Evolutionary conservation across 2,888 invertebrate genomes (phyloP).

Genomic region (Apodemia zela): DNA sequence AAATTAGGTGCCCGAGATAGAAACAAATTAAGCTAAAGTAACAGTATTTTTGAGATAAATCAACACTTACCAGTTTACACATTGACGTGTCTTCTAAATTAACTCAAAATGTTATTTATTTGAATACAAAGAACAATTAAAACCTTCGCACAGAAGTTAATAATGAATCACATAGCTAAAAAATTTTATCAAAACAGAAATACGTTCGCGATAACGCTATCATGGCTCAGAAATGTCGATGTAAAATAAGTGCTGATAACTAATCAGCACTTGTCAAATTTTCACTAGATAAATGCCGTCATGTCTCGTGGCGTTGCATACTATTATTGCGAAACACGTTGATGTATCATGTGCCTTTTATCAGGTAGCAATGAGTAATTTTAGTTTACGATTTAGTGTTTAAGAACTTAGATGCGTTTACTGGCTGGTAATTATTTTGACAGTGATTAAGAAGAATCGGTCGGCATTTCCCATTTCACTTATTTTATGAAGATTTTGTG

Average conservation of each 20-base stretch:
- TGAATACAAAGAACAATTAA: neutral
- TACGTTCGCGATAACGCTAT: slow-evolving; percentile 25
- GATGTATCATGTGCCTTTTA: neutral
- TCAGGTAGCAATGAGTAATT: neutral
- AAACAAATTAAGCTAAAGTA: neutral
- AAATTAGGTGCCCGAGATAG: neutral
- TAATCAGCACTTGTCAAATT: slow-evolving; percentile 28
- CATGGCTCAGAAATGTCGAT: slow-evolving; percentile 38
- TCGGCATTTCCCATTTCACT: neutral
- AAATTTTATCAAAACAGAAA: slow-evolving; percentile 12
- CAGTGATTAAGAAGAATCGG: neutral
- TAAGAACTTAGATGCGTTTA: neutral
- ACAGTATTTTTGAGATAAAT: neutral
- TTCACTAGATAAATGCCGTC: slow-evolving; percentile 34
- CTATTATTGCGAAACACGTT: slow-evolving; percentile 2
- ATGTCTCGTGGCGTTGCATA: slow-evolving; percentile 30
- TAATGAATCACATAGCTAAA: neutral
- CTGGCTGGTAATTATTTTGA: neutral
- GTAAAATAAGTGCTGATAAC: slow-evolving; percentile 46
- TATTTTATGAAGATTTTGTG: too few relatives aligned
- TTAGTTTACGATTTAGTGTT: neutral
- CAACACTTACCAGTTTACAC: slow-evolving; percentile 8
- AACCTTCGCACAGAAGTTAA: neutral
- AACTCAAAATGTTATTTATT: neutral
- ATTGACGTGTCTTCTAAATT: neutral